These are phyloP conservation scores for Caenorhabditis elegans DNA, from an alignment of 1,140 invertebrate species.

Conservation along the genomic window WBcel235 BX284606.5:15355001-15355500, in stretches of 20 bases:
- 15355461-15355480: slow-evolving; percentile 60
- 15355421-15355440: neutral
- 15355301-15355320: neutral
- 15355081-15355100: too few species aligned
- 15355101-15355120: too few species aligned
- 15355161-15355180: too few species aligned
- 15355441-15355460: slow-evolving; percentile 58
- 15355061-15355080: too few species aligned
- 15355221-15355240: neutral
- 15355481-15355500: slow-evolving; percentile 62
- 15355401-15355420: slow-evolving; percentile 47
- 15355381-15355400: neutral
- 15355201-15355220: neutral
- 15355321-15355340: slow-evolving; percentile 2
- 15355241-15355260: slow-evolving; percentile 11
- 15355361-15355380: neutral
- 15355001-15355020: too few species aligned
- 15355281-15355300: neutral
- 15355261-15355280: slow-evolving; percentile 3
- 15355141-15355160: too few species aligned
- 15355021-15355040: too few species aligned
- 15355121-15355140: too few species aligned
- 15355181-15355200: too few species aligned
- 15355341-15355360: neutral
- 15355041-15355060: too few species aligned